Base-by-base conservation (phyloP, 2,797 vertebrate species). In the Takifugu rubripes region DNA sequence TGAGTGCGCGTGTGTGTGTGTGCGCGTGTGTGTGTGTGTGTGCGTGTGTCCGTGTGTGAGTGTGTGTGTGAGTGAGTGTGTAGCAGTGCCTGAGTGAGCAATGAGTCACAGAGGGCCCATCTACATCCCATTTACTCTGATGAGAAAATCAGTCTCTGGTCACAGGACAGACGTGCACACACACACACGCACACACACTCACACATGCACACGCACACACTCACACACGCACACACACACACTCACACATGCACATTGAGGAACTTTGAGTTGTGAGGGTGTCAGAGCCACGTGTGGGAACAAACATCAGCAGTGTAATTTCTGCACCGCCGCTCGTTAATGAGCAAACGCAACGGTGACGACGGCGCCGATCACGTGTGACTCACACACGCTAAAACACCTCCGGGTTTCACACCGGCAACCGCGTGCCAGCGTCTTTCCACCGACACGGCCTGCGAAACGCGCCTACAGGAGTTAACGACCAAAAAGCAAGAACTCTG, bases 321-420 rank as follows among this genome's bases (percentile, higher is more conserved):
- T 67, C 70, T 56, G 52, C 48, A 56, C 52, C 57, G 74, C 75
- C 69, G 75, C 68, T 77, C 57, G 61, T 75, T 86, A 82, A 88
- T 87, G 77, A 82, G 72, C 80, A 84, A 80, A 82, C 61, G 33
- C 64, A 70, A 77, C 68, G 63, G 44, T 50, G 68, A 78, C 27
- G n/a, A 49, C 65, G 74, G 71, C 63, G 78, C 84, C 83, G 85
- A 82, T 84, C 80, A 86, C 81, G 84, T 66, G 78, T 78, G 57
- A 79, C 70, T 80, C 85, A 86, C 75, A 79, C 65, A 69, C 72
- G 78, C 74, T 68, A 72, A 61, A 75, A 60, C 77, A 68, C 53
- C 59, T 72, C 67, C 71, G 68, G n/a, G n/a, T 54, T 72, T 73
- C 61, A 67, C 68, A 74, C 57, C 84, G 67, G 54, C 59, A n/a